A percentile compares a stretch with the other conserved stretches of the same genome.
Conservation (phyloP, 2,888 invertebrate species). For the Synanthedon formicaeformis region DNA sequence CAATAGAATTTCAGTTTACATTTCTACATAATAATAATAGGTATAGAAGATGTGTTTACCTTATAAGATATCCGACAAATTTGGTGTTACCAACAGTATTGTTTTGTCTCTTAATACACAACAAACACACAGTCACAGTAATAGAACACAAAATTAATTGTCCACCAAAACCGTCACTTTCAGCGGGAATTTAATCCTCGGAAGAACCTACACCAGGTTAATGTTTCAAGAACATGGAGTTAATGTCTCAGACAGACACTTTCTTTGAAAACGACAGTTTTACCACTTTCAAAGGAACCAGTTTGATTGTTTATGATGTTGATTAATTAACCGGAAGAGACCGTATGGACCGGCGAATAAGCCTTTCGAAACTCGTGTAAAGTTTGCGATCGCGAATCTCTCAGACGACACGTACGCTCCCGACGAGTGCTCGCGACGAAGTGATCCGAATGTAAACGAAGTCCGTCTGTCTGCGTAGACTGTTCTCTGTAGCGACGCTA, state of each 20-base stretch:
- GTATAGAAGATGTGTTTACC: too few relatives aligned
- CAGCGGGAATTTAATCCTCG: constrained; percentile 7
- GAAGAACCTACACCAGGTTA: background rate
- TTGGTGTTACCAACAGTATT: too few relatives aligned
- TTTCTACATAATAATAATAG: too few relatives aligned
- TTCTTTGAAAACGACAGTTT: constrained; percentile 7
- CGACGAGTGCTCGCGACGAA: constrained; percentile 42
- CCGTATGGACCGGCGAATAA: constrained; percentile 15
- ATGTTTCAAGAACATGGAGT: background rate
- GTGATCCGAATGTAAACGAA: constrained; percentile 24
- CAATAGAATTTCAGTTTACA: too few relatives aligned
- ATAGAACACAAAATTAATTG: constrained; percentile 30
- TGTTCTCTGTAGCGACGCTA: constrained; percentile 1
- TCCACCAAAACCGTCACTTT: constrained; percentile 51
- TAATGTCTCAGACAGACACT: background rate
- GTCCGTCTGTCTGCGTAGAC: constrained; percentile 15
- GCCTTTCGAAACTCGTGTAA: constrained; percentile 44
- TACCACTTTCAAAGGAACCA: constrained; percentile 10
- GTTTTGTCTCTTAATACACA: background rate
- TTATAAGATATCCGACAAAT: too few relatives aligned
- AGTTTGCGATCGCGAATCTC: constrained; percentile 36
- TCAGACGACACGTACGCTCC: constrained; percentile 24
- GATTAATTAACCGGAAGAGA: constrained; percentile 19
- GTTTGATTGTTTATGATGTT: constrained; percentile 20
- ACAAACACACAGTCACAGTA: constrained; percentile 41